phyloP scores from a whole-genome alignment of 1,140 invertebrate genomes.

The Dryas iulia region DNA sequence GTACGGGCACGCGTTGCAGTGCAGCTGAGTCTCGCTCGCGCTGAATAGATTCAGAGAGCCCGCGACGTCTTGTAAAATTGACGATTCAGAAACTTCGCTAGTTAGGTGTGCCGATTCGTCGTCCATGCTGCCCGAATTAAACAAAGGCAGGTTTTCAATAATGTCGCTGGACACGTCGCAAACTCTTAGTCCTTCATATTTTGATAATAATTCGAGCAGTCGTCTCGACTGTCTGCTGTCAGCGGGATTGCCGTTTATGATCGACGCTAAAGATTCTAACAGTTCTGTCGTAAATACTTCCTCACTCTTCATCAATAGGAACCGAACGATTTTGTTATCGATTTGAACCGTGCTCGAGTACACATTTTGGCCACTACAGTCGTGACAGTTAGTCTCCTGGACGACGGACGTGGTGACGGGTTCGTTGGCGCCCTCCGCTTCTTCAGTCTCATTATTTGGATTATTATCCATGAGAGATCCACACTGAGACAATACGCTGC shows the following conservation, averaged over 20 bases:
- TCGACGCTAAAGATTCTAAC: constrained; percentile 56
- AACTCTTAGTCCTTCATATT: constrained; percentile 68
- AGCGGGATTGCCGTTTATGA: constrained; percentile 46
- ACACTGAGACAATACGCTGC: constrained; percentile 74
- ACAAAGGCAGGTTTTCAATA: constrained; percentile 62
- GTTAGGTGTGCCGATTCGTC: constrained; percentile 47
- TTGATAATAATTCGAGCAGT: constrained; percentile 60
- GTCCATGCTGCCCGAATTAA: constrained; percentile 43
- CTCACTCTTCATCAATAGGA: constrained; percentile 64
- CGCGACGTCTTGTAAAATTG: constrained; percentile 68
- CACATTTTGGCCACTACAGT: constrained; percentile 45
- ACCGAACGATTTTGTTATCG: constrained; percentile 73
- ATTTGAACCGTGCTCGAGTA: constrained; percentile 50
- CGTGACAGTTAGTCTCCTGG: constrained; percentile 46
- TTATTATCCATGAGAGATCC: constrained; percentile 50
- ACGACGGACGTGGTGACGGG: constrained; percentile 42
- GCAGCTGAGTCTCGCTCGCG: constrained; percentile 62
- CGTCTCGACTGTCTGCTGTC: constrained; percentile 57
- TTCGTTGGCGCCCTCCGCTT: constrained; percentile 41
- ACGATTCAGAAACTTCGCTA: constrained; percentile 56
- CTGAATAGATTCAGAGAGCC: constrained; percentile 69
- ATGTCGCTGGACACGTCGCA: constrained; percentile 71
- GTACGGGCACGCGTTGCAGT: constrained; percentile 65
- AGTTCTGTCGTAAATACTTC: constrained; percentile 70
- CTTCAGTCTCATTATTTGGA: constrained; percentile 42